A percentile compares a stretch with the other conserved stretches of the same genome.
These are phyloP conservation scores for Leuciscus idus DNA, from an alignment of 2,113 vertebrate species.

Conservation along the genomic window DNA sequence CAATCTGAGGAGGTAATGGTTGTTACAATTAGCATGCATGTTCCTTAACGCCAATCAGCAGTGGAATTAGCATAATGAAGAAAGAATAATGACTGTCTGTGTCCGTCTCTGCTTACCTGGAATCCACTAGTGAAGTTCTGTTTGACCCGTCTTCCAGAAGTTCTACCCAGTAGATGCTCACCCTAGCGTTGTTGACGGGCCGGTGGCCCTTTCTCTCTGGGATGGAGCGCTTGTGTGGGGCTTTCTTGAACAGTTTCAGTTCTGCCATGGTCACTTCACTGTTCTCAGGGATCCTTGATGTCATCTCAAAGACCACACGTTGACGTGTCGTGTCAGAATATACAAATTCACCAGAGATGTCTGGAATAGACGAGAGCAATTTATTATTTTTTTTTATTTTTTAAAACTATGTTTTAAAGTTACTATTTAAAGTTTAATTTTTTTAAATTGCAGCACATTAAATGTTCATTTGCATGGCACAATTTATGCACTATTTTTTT, in stretches of 20 bases:
- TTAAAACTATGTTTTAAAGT: too few species aligned
- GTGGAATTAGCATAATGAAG: slow-evolving; percentile 30
- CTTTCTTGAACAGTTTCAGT: slow-evolving; percentile 89
- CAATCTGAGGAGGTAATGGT: slow-evolving; percentile 75
- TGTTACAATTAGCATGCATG: slow-evolving; percentile 37
- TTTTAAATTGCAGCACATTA: not conserved
- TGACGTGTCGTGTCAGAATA: slow-evolving; percentile 80
- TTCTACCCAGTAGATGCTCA: slow-evolving; percentile 91
- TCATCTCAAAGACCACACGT: slow-evolving; percentile 88
- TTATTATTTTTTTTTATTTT: too few species aligned
- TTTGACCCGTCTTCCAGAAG: slow-evolving; percentile 81
- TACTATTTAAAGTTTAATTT: not conserved
- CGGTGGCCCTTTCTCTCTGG: slow-evolving; percentile 73
- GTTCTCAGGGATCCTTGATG: slow-evolving; percentile 85
- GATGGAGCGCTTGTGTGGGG: slow-evolving; percentile 71
- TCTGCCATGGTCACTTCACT: slow-evolving; percentile 93
- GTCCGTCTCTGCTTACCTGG: slow-evolving; percentile 76
- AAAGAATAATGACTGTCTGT: not conserved
- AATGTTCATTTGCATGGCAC: not conserved
- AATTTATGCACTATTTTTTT: not conserved
- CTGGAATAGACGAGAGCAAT: slow-evolving; percentile 63
- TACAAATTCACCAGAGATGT: slow-evolving; percentile 81
- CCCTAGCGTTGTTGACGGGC: slow-evolving; percentile 80
- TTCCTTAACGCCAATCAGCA: slow-evolving; percentile 28
- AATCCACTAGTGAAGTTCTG: slow-evolving; percentile 88